Evolutionary conservation across 1,140 invertebrate species (phyloP).

Genomic region (Plutomurus gul): DNA sequence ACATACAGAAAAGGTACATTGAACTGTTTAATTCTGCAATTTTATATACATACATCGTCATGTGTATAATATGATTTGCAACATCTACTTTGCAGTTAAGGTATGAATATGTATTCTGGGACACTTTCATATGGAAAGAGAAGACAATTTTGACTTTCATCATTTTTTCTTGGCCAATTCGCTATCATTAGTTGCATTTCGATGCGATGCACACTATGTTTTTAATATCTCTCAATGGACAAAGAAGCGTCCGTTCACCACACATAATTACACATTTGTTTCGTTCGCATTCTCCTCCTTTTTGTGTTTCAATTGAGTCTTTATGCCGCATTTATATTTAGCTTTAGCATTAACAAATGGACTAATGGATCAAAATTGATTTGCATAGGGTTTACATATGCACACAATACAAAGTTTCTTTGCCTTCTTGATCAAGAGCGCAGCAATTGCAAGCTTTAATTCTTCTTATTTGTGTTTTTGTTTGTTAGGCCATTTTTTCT

Average conservation of each 20-base stretch:
- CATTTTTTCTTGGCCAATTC: slow-evolving; percentile 11
- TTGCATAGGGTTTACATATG: neutral
- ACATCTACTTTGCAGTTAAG: neutral
- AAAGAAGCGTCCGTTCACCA: too few species aligned
- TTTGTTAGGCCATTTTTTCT: too few species aligned
- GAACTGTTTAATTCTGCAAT: too few species aligned
- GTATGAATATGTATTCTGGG: neutral
- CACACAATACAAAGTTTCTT: too few species aligned
- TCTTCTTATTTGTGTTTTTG: too few species aligned
- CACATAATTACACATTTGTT: too few species aligned
- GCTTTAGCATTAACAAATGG: neutral
- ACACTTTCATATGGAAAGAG: slow-evolving; percentile 11
- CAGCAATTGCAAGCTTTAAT: too few species aligned
- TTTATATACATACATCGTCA: too few species aligned
- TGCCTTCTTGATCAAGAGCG: too few species aligned
- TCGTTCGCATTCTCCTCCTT: too few species aligned
- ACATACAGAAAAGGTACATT: too few species aligned
- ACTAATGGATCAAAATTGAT: neutral
- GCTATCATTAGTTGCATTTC: neutral
- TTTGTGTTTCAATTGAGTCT: neutral
- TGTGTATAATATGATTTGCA: neutral
- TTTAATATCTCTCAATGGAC: neutral
- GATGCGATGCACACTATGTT: neutral
- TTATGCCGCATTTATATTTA: neutral
- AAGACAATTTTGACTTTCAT: neutral